Percentiles rank a stretch among this genome's conserved stretches.
Evolutionary conservation across 2,888 invertebrate species (phyloP).

Genomic region (Himalopsyche kuldschensis): DNA sequence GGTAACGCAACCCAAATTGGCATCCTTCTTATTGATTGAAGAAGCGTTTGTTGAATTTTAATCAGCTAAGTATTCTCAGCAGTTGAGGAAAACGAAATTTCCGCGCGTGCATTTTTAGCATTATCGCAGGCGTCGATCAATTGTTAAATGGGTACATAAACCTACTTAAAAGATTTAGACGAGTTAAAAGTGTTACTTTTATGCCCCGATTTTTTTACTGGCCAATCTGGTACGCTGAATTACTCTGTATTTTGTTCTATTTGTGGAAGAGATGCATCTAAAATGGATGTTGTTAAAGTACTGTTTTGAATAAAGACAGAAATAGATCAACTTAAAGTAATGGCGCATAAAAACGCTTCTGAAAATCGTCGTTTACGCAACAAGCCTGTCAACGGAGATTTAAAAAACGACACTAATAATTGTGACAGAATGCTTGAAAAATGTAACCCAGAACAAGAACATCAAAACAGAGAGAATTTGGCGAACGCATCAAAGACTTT

Average conservation of each 20-base stretch:
- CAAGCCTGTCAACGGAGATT: not conserved
- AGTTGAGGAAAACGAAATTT: not conserved
- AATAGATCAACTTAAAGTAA: not conserved
- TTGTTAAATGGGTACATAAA: not conserved
- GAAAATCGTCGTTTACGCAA: constrained; percentile 4
- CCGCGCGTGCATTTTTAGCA: not conserved
- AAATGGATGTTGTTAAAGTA: not conserved
- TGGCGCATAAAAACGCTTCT: constrained; percentile 19
- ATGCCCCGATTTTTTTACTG: no score
- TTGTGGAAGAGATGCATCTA: not conserved
- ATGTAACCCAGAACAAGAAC: not conserved
- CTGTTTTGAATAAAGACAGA: not conserved
- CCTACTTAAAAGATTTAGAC: not conserved
- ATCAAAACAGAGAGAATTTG: not conserved
- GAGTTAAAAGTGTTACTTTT: no score
- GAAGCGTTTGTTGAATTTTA: not conserved
- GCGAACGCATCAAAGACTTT: not conserved
- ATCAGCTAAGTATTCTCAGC: not conserved
- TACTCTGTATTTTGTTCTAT: no score
- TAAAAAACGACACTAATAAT: not conserved
- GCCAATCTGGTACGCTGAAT: no score
- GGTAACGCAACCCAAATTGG: not conserved
- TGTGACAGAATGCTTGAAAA: not conserved
- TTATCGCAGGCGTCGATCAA: not conserved
- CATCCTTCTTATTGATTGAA: not conserved